Percentiles rank a stretch among this genome's conserved stretches.
Evolutionary conservation across 2,113 vertebrate genomes (phyloP).

Genomic region (Sorex araneus): DNA sequence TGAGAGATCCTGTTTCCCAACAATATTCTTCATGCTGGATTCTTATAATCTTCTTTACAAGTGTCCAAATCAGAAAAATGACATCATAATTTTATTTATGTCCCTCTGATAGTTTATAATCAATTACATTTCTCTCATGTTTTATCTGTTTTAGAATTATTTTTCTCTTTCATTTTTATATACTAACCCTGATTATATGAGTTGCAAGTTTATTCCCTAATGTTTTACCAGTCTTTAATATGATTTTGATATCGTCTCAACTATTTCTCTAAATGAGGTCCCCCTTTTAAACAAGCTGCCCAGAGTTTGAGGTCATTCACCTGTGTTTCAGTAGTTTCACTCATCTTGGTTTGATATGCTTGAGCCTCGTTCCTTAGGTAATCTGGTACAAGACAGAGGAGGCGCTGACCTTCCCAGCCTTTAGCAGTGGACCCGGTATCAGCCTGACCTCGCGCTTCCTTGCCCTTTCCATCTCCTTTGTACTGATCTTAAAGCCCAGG

Average conservation of each 20-base stretch:
- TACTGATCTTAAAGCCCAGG: background rate
- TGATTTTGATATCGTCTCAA: background rate
- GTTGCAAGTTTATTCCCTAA: background rate
- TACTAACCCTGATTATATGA: background rate
- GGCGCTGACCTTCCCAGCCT: too few species aligned
- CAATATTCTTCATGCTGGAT: background rate
- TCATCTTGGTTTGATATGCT: too few species aligned
- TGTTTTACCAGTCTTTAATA: background rate
- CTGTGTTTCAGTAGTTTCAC: background rate
- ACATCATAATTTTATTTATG: too few species aligned
- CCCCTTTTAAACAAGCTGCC: background rate
- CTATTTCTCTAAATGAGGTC: background rate
- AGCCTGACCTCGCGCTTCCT: background rate
- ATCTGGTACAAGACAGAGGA: background rate
- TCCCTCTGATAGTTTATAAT: conserved; percentile 8
- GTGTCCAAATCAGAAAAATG: background rate
- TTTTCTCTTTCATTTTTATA: background rate
- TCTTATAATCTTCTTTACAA: background rate
- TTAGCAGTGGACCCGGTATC: background rate
- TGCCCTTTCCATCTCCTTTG: background rate
- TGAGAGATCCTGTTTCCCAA: background rate
- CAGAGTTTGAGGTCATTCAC: background rate
- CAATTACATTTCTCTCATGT: background rate
- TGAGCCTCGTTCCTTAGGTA: background rate
- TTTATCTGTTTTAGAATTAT: background rate